Evolutionary conservation across 2,113 vertebrate genomes (phyloP).

Genomic region (Crotophaga sulcirostris): DNA sequence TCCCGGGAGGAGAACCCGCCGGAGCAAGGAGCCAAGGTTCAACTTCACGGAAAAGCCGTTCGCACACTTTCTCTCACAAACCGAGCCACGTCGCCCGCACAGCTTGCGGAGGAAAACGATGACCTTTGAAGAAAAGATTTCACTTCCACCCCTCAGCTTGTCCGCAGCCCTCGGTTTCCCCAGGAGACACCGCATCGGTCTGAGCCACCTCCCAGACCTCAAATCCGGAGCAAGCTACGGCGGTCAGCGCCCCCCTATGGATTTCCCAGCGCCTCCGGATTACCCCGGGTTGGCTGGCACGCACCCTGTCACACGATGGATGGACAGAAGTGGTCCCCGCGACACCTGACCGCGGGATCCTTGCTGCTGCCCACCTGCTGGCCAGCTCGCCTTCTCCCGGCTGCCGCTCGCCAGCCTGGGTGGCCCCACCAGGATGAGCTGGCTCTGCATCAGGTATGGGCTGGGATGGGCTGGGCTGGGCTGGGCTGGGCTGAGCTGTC

Average conservation of each 20-base stretch:
- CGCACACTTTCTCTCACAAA: too few species aligned
- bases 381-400: neutral
- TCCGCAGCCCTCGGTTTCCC: neutral
- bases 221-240: accelerated
- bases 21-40: accelerated
- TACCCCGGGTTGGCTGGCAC: neutral
- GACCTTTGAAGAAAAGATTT: neutral
- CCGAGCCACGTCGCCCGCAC: neutral
- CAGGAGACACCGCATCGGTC: neutral
- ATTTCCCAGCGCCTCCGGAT: too few species aligned
- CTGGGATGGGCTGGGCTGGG: too few species aligned
- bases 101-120: neutral
- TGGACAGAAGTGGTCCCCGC: too few species aligned
- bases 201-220: neutral
- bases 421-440: accelerated
- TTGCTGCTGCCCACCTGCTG: neutral
- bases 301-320: too few species aligned
- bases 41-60: too few species aligned
- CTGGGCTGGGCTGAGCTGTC: neutral
- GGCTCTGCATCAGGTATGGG: too few species aligned
- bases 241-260: accelerated
- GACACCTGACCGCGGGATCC: too few species aligned
- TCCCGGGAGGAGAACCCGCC: too few species aligned
- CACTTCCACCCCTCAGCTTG: neutral
- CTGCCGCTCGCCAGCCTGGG: accelerated